A percentile compares a stretch with the other conserved stretches of the same genome.
Conservation (phyloP, 2,113 vertebrate species). For the Xyliphius kryptos region DNA sequence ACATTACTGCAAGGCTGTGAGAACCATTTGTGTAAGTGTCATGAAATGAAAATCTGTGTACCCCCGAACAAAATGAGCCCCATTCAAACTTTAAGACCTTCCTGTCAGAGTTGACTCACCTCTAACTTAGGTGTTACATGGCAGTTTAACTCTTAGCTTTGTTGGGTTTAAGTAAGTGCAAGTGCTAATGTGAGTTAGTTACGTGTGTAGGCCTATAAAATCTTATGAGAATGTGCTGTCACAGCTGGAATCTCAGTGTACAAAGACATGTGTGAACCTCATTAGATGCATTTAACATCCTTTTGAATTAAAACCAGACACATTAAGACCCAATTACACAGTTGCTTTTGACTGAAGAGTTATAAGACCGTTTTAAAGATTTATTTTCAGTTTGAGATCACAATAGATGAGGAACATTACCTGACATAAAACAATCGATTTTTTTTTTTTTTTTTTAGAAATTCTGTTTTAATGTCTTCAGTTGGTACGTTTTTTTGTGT, state of each 20-base stretch:
- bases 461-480: too few relatives aligned
- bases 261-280: not conserved
- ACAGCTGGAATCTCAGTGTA: conserved; percentile 9
- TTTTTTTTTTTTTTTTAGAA: too few relatives aligned
- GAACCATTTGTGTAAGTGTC: not conserved
- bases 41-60: not conserved
- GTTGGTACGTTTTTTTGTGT: too few relatives aligned
- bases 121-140: not conserved
- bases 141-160: not conserved
- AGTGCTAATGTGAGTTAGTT: conserved; percentile 17
- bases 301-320: too few relatives aligned
- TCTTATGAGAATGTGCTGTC: conserved; percentile 31
- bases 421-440: too few relatives aligned
- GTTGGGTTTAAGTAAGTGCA: not conserved
- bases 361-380: too few relatives aligned
- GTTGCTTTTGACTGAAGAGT: too few relatives aligned
- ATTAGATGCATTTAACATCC: too few relatives aligned
- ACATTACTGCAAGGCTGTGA: not conserved
- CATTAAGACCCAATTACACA: too few relatives aligned
- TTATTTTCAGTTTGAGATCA: too few relatives aligned
- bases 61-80: not conserved
- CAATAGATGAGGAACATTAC: too few relatives aligned
- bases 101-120: conserved; percentile 6
- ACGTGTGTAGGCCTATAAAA: conserved; percentile 7
- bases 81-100: not conserved